Conservation (phyloP, 2,888 invertebrate genomes). For the Acanthosepion esculentum region DNA sequence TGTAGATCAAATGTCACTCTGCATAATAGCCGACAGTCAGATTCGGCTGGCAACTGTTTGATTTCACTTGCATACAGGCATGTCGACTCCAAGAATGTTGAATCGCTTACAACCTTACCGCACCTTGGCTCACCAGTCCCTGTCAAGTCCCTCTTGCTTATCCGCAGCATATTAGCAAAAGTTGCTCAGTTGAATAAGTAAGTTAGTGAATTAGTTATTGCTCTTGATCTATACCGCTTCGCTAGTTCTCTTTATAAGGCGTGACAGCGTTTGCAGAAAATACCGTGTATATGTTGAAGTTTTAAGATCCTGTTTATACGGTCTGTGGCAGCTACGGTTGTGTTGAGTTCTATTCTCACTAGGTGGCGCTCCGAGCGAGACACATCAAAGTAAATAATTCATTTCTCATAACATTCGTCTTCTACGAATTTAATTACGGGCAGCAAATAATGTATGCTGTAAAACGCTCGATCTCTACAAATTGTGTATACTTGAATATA, state of each 20-base stretch:
- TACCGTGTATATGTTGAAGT: background rate
- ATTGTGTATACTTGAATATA: no score
- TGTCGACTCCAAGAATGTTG: background rate
- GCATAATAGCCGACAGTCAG: conserved; percentile 33
- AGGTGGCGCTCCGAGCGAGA: background rate
- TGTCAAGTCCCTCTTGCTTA: background rate
- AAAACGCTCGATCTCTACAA: no score
- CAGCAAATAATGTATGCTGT: no score
- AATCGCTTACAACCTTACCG: background rate
- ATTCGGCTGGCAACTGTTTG: conserved; percentile 21
- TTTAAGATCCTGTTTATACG: background rate
- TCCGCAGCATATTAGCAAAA: background rate
- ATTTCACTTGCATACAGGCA: background rate
- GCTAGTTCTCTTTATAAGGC: background rate
- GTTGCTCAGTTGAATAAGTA: background rate
- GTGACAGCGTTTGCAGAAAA: background rate
- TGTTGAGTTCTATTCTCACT: background rate
- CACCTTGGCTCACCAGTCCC: background rate
- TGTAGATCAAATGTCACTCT: conserved; percentile 23
- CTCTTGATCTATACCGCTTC: background rate
- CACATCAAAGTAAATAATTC: background rate
- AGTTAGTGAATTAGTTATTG: background rate
- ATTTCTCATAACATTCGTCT: no score
- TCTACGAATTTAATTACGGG: no score
- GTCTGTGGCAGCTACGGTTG: fast-evolving